Conservation (phyloP, 1,140 invertebrate species). For the Aphelinus atriplicis region DNA sequence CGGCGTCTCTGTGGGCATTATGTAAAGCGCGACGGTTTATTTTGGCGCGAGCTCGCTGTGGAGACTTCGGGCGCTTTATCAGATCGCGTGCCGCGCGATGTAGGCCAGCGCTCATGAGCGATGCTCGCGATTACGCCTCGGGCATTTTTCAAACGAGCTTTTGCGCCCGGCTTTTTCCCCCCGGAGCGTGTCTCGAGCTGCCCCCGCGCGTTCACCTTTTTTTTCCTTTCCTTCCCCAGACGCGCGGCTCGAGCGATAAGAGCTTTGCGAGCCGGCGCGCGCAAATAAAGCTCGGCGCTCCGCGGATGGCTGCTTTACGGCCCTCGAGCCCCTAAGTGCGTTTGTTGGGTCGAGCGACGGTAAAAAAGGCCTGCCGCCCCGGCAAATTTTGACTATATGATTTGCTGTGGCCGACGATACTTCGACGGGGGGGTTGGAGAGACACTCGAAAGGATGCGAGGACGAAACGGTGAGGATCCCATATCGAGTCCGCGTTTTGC, state of each 20-base stretch:
- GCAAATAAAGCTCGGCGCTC: too few species aligned
- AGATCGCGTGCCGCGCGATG: slow-evolving; percentile 60
- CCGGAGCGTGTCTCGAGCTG: neutral
- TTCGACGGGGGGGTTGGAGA: too few species aligned
- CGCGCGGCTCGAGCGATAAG: neutral
- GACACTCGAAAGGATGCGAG: too few species aligned
- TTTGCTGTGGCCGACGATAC: too few species aligned
- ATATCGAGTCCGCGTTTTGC: too few species aligned
- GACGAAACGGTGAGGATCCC: too few species aligned
- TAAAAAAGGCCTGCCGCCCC: too few species aligned
- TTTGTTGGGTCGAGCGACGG: too few species aligned
- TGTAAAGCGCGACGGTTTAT: slow-evolving; percentile 64
- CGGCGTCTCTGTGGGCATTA: slow-evolving; percentile 47
- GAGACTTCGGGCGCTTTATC: slow-evolving; percentile 58
- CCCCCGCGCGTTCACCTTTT: neutral
- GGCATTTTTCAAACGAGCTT: slow-evolving; percentile 20
- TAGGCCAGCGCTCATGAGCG: slow-evolving; percentile 51
- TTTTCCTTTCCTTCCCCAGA: neutral
- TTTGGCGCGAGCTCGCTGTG: slow-evolving; percentile 52
- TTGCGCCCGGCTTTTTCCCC: neutral
- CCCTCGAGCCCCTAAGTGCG: too few species aligned
- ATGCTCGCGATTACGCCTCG: slow-evolving; percentile 9
- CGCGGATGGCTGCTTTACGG: too few species aligned
- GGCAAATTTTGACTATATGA: too few species aligned
- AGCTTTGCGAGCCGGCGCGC: too few species aligned